A percentile compares a stretch with the other conserved stretches of the same genome.
Conservation (phyloP, 2,888 invertebrate species). For the Calliphora vomitoria region DNA sequence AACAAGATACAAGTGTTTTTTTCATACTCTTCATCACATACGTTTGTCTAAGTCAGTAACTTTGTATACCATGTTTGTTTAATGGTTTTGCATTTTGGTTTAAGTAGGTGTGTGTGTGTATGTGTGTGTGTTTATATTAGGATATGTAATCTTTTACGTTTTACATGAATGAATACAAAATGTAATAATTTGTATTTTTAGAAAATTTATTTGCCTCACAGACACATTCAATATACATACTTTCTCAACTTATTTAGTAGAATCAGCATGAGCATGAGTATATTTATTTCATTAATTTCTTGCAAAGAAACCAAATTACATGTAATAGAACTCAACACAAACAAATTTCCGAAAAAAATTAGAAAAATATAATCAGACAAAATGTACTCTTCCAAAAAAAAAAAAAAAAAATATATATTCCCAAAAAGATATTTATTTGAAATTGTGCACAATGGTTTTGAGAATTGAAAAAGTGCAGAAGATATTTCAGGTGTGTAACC, state of each 20-base stretch:
- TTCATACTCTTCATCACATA: background rate
- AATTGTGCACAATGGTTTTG: background rate
- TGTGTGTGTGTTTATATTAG: background rate
- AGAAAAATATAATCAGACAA: background rate
- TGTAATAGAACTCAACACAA: background rate
- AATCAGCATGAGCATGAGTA: background rate
- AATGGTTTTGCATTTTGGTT: background rate
- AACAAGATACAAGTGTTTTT: background rate
- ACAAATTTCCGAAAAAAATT: background rate
- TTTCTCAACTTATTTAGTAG: background rate
- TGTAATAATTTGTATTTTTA: constrained; percentile 20
- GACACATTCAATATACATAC: background rate
- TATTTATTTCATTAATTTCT: constrained; percentile 51
- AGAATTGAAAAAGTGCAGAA: background rate
- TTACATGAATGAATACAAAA: constrained; percentile 42
- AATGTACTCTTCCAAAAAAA: background rate
- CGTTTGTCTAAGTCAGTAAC: background rate
- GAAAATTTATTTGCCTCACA: background rate
- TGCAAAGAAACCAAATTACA: constrained; percentile 28
- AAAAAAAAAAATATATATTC: background rate
- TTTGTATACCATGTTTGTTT: background rate
- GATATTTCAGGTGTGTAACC: too few relatives aligned
- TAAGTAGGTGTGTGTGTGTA: background rate
- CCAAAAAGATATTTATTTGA: background rate
- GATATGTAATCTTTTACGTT: constrained; percentile 46